Base-by-base conservation (phyloP, 2,888 invertebrate species). In the Muscina levida region DNA sequence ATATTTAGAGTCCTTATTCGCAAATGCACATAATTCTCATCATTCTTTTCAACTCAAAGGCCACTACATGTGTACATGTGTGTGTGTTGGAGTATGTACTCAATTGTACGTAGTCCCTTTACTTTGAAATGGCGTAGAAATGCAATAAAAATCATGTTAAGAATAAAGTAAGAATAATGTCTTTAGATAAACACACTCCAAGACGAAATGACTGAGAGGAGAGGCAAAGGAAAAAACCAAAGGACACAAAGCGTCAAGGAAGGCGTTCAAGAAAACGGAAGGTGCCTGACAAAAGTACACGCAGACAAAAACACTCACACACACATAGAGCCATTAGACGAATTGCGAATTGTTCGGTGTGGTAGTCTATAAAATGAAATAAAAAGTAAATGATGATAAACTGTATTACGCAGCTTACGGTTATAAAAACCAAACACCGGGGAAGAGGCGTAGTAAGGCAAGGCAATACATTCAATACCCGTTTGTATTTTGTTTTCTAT, bases 101-200 rank as follows among this genome's bases (percentile, higher is more conserved):
- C 31, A 31, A 31, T 31, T 31, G 31, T 44, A 44, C n/a, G 2
- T 8, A 44, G 51, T 51, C 22, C 22, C 19, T 3, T 51, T 56
- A 26, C n/a, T 57, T 78, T 57, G 48, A 57, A 71, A 71, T 48
- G 56, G 53, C 70, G 26, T 65, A 70, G 13, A 66, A 78, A 57
- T 66, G 73, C 73, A 78, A 74, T 78, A 70, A 78, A 72, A 72
- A 48, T 59, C 71, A 46, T 72, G 51, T 68, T 68, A 68, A 46
- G 59, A 68, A 68, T 75, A 72, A 75, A 75, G 59, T 51, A 22
- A 67, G 66, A 56, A 42, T 68, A 59, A 75, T 62, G 74, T 68
- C 59, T 53, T 15, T n/a, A 44, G 48, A 79, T 73, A 70, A 70
- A 66, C 51, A 31, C 59, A 59, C 31, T 57, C 17, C 39, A 15